These are phyloP conservation scores for Metopia argyrocephala DNA, from an alignment of 2,888 invertebrate species.

Conservation along the genomic window DNA sequence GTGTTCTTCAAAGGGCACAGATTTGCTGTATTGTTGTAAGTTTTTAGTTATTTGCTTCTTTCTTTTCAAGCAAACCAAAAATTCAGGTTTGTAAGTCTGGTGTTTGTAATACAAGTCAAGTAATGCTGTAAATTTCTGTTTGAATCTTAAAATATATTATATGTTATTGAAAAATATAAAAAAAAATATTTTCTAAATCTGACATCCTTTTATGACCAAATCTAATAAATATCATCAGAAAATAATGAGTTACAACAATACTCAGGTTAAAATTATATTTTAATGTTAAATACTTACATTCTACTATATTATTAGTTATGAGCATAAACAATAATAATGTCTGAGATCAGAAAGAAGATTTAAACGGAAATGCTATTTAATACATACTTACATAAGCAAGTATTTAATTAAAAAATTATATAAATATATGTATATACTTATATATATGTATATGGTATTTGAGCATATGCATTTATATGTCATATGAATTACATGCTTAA, in stretches of 20 bases:
- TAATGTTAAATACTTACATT: not conserved
- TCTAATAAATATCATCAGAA: not conserved
- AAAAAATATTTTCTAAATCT: not conserved
- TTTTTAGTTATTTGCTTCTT: too few relatives aligned
- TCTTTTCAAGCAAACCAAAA: too few relatives aligned
- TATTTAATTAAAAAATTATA: slow-evolving; percentile 53
- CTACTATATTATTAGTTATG: slow-evolving; percentile 8
- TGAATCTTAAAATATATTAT: too few relatives aligned
- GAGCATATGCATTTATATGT: slow-evolving; percentile 6
- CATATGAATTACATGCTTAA: not conserved
- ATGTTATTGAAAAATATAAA: too few relatives aligned
- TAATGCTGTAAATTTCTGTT: too few relatives aligned
- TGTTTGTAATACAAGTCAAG: too few relatives aligned
- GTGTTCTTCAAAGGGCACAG: too few relatives aligned
- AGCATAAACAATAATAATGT: slow-evolving; percentile 17
- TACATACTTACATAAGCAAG: slow-evolving; percentile 13
- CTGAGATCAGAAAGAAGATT: slow-evolving; percentile 44
- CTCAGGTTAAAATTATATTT: slow-evolving; percentile 27
- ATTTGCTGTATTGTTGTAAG: too few relatives aligned
- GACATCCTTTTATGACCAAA: not conserved
- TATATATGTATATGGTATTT: not conserved
- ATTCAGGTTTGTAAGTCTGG: too few relatives aligned
- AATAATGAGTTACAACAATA: slow-evolving; percentile 44
- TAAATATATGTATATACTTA: slow-evolving; percentile 7
- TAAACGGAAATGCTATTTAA: slow-evolving; percentile 56